These are phyloP conservation scores for Lophotis ruficrista DNA, from an alignment of 2,113 vertebrate genomes.

Conservation along the genomic window DNA sequence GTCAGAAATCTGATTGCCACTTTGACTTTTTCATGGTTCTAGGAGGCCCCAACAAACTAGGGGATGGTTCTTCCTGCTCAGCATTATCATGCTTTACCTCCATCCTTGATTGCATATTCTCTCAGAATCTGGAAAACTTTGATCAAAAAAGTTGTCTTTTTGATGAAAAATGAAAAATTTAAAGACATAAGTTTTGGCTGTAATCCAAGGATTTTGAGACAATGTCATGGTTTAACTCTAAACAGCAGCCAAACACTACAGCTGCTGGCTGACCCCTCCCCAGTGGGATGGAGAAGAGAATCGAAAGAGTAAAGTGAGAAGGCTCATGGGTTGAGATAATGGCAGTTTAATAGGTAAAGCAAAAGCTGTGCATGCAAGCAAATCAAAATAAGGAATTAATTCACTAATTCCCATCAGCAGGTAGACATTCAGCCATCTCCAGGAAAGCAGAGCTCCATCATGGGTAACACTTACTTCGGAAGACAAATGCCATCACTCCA, in stretches of 20 bases:
- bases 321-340: too few species aligned
- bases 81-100: neutral
- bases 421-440: neutral
- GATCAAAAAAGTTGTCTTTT: neutral
- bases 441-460: neutral
- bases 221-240: neutral
- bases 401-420: neutral
- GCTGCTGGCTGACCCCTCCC: fast-evolving
- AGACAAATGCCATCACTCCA: neutral
- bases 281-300: neutral
- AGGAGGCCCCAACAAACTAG: neutral
- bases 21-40: neutral
- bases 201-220: neutral
- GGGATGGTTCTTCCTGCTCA: neutral
- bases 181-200: neutral
- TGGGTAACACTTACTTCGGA: fast-evolving
- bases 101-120: neutral
- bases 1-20: neutral
- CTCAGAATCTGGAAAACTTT: neutral
- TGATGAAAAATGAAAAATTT: neutral
- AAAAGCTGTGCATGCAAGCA: too few species aligned
- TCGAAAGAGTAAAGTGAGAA: neutral
- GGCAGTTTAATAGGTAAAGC: too few species aligned
- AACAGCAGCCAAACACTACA: neutral
- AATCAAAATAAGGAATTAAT: neutral